A percentile compares a stretch with the other conserved stretches of the same genome.
Conservation (phyloP, 2,888 invertebrate species). For the Thalpophila matura region DNA sequence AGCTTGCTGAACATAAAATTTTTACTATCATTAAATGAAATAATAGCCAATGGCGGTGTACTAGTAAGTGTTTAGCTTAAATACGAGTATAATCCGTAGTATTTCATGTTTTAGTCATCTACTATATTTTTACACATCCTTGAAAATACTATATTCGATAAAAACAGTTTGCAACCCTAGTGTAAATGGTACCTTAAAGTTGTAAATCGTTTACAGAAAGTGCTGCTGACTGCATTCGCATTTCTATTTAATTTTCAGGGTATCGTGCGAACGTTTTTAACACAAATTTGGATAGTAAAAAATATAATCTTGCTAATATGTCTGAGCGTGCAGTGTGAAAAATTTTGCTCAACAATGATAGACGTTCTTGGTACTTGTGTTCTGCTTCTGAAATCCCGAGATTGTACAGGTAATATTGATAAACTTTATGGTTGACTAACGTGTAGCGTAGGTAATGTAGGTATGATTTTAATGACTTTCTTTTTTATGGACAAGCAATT, state of each 20-base stretch:
- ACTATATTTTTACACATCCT: background rate
- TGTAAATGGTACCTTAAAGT: background rate
- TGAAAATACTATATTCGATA: background rate
- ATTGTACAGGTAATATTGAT: conserved; percentile 12
- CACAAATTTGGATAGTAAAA: conserved; percentile 22
- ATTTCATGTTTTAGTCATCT: background rate
- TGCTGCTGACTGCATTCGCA: too few species aligned
- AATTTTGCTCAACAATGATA: background rate
- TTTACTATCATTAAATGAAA: conserved; percentile 1
- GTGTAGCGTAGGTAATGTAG: too few species aligned
- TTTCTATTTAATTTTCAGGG: background rate
- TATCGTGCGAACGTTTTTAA: background rate
- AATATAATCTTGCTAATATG: conserved; percentile 17
- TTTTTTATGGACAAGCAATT: too few species aligned
- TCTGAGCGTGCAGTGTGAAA: conserved; percentile 23
- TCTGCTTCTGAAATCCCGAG: background rate
- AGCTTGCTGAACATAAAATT: conserved; percentile 25
- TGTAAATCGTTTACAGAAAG: background rate
- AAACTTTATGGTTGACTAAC: too few species aligned
- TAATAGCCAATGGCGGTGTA: background rate
- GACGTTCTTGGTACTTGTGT: conserved; percentile 16
- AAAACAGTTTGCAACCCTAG: too few species aligned
- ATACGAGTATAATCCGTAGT: background rate
- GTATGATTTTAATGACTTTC: too few species aligned
- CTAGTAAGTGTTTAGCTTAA: conserved; percentile 10